Percentiles rank a stretch among this genome's conserved stretches.
phyloP scores from a whole-genome alignment of 2,888 invertebrate genomes.

The Arctia plantaginis region DNA sequence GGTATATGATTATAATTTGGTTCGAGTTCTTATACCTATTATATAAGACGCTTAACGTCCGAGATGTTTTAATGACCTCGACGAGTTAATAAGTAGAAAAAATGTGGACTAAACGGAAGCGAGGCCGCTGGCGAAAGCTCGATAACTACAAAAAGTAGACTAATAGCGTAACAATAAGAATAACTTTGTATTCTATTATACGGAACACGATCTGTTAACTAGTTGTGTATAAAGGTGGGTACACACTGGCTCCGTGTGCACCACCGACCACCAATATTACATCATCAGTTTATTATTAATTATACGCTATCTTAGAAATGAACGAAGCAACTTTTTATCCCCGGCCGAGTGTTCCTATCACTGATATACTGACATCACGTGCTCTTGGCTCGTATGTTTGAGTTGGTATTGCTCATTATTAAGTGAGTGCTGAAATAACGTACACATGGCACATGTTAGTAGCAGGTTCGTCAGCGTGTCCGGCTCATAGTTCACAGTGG shows the following conservation, averaged over 20 bases:
- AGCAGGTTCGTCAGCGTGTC: background rate
- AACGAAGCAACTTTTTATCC: constrained; percentile 6
- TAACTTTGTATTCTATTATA: constrained; percentile 5
- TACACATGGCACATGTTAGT: constrained; percentile 8
- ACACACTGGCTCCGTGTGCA: background rate
- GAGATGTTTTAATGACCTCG: constrained; percentile 7
- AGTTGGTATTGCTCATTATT: constrained; percentile 8
- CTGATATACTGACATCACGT: constrained; percentile 12
- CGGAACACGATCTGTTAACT: constrained; percentile 3
- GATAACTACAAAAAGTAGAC: constrained; percentile 6
- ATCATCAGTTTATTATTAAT: background rate
- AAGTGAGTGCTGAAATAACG: constrained; percentile 4
- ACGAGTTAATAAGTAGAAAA: constrained; percentile 1
- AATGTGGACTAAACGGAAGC: constrained; percentile 9
- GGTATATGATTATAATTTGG: constrained; percentile 5
- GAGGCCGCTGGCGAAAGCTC: constrained; percentile 16
- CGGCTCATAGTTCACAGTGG: background rate
- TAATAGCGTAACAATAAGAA: constrained; percentile 13
- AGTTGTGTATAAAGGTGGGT: background rate
- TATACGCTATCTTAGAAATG: background rate
- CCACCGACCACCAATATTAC: background rate
- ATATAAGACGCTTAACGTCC: background rate
- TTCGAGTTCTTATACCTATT: constrained; percentile 5
- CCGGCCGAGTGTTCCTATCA: constrained; percentile 3
- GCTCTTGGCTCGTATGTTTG: background rate